Base-by-base conservation (phyloP, 2,797 vertebrate species). In the Propithecus deckenii region DNA sequence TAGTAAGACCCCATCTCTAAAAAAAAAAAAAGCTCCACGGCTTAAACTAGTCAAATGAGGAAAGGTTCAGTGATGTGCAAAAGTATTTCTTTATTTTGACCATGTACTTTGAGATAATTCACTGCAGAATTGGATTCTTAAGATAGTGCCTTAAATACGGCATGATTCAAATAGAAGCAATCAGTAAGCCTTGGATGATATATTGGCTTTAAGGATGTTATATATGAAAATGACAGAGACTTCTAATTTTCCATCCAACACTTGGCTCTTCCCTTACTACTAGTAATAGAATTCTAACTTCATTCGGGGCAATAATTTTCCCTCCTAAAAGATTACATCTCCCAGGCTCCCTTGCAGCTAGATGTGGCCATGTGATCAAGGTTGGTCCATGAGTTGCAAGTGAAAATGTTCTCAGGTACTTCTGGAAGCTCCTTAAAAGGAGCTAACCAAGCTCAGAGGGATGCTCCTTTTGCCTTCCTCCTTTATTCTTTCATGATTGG, bases 321-420 rank as follows among this genome's bases (percentile, higher is more conserved):
- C 32, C 50, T 57, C 50, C 72, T 57, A 41, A 90, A 92, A 89
- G 17, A 80, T n/a, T 15, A 9, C 20, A 15, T 71, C 13, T 84
- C 59, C 59, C 52, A 91, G 63, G 48, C 17, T 91, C 48, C 72
- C 43, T 96, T 94, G 76, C 63, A 91, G 22, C 46, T 92, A 89
- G 43, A 28, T 22, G 22, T 18, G n/a, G n/a, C 25, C 57, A 52
- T 55, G 59, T 89, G 71, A 69, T 46, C 63, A 76, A 94, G 1
- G 46, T 50, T 80, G 69, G 48, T 15, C 52, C 48, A 32, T 87
- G 50, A 93, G 35, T 18, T 93, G 0, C n/a, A 46, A 74, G 25
- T 43, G 69, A 67, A 91, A 75, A 48, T 75, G 25, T n/a, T 86
- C 35, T 50, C 32, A 76, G 48, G 20, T 8, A 17, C 23, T 90